A percentile compares a stretch with the other conserved stretches of the same genome.
phyloP scores from a whole-genome alignment of 2,888 invertebrate species.

The Tinea pellionella region DNA sequence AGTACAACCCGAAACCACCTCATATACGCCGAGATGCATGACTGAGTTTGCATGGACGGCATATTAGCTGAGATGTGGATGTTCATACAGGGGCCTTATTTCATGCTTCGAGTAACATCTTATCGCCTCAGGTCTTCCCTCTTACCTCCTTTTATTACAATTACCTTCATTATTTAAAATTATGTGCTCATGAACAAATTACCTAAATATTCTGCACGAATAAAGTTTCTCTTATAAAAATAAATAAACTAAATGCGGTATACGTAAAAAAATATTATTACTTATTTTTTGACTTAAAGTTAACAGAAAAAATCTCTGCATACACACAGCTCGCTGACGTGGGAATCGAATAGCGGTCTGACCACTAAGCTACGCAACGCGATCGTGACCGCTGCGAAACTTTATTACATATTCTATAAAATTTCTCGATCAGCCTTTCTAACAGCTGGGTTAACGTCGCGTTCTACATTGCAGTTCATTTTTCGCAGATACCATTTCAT shows the following conservation, averaged over 20 bases:
- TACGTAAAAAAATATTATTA: no score
- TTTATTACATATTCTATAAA: no score
- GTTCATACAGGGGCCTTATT: slow-evolving; percentile 50
- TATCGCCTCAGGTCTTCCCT: slow-evolving; percentile 57
- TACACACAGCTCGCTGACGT: no score
- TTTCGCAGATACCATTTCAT: no score
- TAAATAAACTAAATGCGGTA: background rate
- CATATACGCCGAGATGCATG: slow-evolving; percentile 39
- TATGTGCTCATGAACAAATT: background rate
- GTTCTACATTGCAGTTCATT: no score
- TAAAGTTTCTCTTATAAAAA: background rate
- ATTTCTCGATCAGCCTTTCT: no score
- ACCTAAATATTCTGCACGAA: background rate
- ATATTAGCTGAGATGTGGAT: slow-evolving; percentile 25
- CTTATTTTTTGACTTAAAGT: no score
- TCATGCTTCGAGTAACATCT: slow-evolving; percentile 62
- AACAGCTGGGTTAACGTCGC: no score
- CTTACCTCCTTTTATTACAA: slow-evolving; percentile 45
- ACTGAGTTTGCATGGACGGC: slow-evolving; percentile 48
- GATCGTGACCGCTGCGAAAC: no score
- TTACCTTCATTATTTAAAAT: slow-evolving; percentile 27
- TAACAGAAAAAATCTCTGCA: no score
- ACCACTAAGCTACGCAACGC: no score
- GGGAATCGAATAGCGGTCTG: no score
- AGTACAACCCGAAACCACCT: slow-evolving; percentile 19